Percentiles rank a stretch among this genome's conserved stretches.
phyloP scores from a whole-genome alignment of 2,888 invertebrate species.

The Tachina lurida region DNA sequence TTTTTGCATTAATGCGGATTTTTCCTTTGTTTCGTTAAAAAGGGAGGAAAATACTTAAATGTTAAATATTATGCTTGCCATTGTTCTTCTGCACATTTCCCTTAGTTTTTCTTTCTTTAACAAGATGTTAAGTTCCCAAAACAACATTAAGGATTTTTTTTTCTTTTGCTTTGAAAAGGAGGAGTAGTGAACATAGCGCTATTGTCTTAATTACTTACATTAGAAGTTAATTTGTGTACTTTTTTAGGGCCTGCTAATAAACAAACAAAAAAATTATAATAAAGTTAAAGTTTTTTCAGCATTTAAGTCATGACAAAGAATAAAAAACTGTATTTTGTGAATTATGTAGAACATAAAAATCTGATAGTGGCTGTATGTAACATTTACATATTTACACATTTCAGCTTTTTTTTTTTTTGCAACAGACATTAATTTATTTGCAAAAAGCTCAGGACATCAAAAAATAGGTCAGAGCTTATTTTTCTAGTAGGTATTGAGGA shows the following conservation, averaged over 20 bases:
- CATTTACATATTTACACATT: too few species aligned
- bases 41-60: conserved; percentile 32
- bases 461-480: too few species aligned
- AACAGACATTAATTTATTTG: too few species aligned
- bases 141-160: conserved; percentile 1
- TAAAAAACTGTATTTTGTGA: too few species aligned
- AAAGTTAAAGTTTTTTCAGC: not conserved
- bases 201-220: conserved; percentile 67
- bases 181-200: conserved; percentile 60
- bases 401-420: too few species aligned
- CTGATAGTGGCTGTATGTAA: too few species aligned
- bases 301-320: not conserved
- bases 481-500: too few species aligned
- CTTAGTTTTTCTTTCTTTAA: conserved; percentile 8
- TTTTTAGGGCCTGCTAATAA: conserved; percentile 25
- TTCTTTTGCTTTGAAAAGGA: conserved; percentile 30
- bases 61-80: conserved; percentile 54
- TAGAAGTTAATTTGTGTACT: conserved; percentile 66
- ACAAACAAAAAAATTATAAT: not conserved
- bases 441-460: too few species aligned
- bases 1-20: conserved; percentile 54
- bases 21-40: conserved; percentile 23
- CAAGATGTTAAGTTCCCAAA: conserved; percentile 23
- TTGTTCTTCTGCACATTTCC: not conserved
- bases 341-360: too few species aligned